Conservation (phyloP, 1,140 invertebrate species). For the Caenorhabditis inopinata region DNA sequence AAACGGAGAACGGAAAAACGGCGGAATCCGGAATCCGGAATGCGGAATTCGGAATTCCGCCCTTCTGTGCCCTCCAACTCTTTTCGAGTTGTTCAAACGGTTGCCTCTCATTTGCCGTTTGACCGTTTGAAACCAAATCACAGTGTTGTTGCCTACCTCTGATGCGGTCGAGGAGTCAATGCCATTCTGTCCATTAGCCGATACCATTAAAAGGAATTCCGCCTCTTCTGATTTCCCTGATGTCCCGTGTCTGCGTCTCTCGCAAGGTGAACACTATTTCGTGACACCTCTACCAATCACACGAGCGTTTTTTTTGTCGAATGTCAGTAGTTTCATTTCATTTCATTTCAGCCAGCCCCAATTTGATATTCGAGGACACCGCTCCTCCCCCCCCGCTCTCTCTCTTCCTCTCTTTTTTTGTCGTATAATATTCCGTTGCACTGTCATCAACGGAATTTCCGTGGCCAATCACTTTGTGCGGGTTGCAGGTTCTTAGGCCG, state of each 20-base stretch:
- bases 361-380: not conserved
- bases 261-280: not conserved
- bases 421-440: not conserved
- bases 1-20: too few species aligned
- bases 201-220: conserved; percentile 26
- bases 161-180: not conserved
- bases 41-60: too few species aligned
- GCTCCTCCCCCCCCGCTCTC: not conserved
- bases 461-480: too few species aligned
- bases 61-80: too few species aligned
- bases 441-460: too few species aligned
- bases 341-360: not conserved
- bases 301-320: not conserved
- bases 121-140: too few species aligned
- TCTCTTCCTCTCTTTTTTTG: not conserved
- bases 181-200: conserved; percentile 22
- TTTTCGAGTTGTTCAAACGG: too few species aligned
- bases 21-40: too few species aligned
- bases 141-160: not conserved
- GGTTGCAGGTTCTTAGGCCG: too few species aligned
- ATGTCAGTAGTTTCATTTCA: too few species aligned
- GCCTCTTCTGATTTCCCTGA: not conserved
- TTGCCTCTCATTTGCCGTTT: too few species aligned
- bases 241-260: not conserved
- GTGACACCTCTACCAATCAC: not conserved